Conservation (phyloP, 2,888 invertebrate species). For the Sinohyriopsis cumingii region DNA sequence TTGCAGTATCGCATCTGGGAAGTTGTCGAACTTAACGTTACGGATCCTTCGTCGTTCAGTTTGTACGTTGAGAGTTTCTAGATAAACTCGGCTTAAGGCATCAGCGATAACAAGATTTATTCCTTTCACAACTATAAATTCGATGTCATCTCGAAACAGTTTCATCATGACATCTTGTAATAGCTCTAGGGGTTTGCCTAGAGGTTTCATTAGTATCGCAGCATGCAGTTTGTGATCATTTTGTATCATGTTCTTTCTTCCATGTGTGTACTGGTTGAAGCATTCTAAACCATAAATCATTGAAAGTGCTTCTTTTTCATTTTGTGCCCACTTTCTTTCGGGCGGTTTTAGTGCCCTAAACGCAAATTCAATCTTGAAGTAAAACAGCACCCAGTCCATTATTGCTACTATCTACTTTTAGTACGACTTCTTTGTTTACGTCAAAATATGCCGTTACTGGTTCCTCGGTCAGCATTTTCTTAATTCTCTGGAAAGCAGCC, state of each 20-base stretch:
- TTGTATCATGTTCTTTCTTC: constrained; percentile 16
- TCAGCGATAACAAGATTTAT: constrained; percentile 24
- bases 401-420: constrained; percentile 40
- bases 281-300: constrained; percentile 34
- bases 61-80: not conserved
- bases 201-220: constrained; percentile 21
- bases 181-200: constrained; percentile 23
- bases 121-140: constrained; percentile 29
- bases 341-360: constrained; percentile 27
- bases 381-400: constrained; percentile 33
- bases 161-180: constrained; percentile 37
- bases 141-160: constrained; percentile 28
- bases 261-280: constrained; percentile 43
- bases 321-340: constrained; percentile 42
- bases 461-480: constrained; percentile 25
- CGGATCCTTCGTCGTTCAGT: not conserved
- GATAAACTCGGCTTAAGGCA: constrained; percentile 23
- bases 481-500: constrained; percentile 20
- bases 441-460: constrained; percentile 31
- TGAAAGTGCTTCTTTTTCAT: constrained; percentile 36
- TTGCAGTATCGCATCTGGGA: constrained; percentile 5
- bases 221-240: constrained; percentile 25
- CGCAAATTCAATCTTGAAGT: constrained; percentile 37
- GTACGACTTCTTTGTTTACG: constrained; percentile 22
- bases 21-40: constrained; percentile 1